These are phyloP conservation scores for Micromesistius poutassou DNA, from an alignment of 2,797 vertebrate species.

Conservation along the genomic window DNA sequence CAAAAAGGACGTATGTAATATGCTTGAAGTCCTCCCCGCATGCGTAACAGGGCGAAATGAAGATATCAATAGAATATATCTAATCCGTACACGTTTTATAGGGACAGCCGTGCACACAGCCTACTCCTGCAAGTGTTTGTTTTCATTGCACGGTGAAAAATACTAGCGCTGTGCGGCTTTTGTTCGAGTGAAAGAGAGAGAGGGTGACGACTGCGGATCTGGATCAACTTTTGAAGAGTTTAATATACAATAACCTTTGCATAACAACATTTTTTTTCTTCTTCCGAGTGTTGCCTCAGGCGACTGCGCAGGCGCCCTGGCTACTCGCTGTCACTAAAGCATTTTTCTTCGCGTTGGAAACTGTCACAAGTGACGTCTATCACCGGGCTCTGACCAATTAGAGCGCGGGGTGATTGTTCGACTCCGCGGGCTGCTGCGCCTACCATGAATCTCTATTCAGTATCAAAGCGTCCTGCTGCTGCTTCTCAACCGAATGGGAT, in stretches of 20 bases:
- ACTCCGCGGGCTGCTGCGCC: conserved; percentile 82
- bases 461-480: conserved; percentile 89
- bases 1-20: background rate
- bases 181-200: conserved; percentile 42
- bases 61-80: conserved; percentile 65
- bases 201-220: conserved; percentile 46
- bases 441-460: conserved; percentile 91
- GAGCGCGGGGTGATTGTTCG: conserved; percentile 82
- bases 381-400: conserved; percentile 84
- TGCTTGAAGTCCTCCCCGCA: conserved; percentile 17
- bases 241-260: conserved; percentile 75
- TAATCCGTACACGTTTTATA: conserved; percentile 52
- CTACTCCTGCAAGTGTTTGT: conserved; percentile 48
- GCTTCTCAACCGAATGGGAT: conserved; percentile 84
- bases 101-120: conserved; percentile 41
- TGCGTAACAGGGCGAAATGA: conserved; percentile 34
- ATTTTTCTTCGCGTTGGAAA: conserved; percentile 82
- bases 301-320: conserved; percentile 78
- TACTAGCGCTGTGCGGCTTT: conserved; percentile 35
- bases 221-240: conserved; percentile 63
- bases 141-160: conserved; percentile 35
- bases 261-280: conserved; percentile 72
- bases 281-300: conserved; percentile 55
- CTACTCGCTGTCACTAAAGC: conserved; percentile 72
- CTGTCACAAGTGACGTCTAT: conserved; percentile 91